Base-by-base conservation (phyloP, 2,888 invertebrate species). In the Lasioglossum zephyrum region DNA sequence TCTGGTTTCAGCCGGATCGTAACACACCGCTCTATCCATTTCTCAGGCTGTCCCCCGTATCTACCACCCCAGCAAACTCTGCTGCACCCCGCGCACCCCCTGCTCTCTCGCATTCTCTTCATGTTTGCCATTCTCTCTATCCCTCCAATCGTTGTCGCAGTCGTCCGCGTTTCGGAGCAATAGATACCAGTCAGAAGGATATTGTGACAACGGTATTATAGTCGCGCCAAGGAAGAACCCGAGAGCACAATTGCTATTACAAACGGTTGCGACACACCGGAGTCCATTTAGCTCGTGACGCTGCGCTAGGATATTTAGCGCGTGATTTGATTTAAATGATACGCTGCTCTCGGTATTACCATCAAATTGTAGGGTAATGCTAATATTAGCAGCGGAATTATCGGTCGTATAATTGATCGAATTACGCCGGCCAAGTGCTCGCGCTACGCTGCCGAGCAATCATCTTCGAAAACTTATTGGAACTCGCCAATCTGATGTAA, bases 1-100 rank as follows among this genome's bases (percentile, higher is more conserved):
- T 90, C 88, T 72, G 85, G 88, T 89, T 91, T 84, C 89, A 88
- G 85, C 87, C 88, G 86, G 87, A 89, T 88, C 87, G 77, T 80
- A 74, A 83, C 73, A 77, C 85, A 77, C 73, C 72, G 13, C 41
- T 77, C 75, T 72, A 53, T 57, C 70, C 88, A 70, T 36, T 79
- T 70, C 75, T 69, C 63, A 16, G 18, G 11, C 36, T 74, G 44
- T 73, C 69, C 49, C 49, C 49, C 13, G 16, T 6, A 8, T 18
- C 31, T 8, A 63, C 31, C 31, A 31, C 72, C 76, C 73, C 26
- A 8, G 47, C 18, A 49, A 60, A 13, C 31, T 2, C 16, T 26
- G n/a, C n/a, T n/a, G n/a, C 70, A 18, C 6, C n/a, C 26, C 31
- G 41, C 63, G 9, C 18, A 41, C 73, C 1, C 49, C 49, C n/a